Conservation (phyloP, 2,113 vertebrate genomes). For the Perccottus glenii region DNA sequence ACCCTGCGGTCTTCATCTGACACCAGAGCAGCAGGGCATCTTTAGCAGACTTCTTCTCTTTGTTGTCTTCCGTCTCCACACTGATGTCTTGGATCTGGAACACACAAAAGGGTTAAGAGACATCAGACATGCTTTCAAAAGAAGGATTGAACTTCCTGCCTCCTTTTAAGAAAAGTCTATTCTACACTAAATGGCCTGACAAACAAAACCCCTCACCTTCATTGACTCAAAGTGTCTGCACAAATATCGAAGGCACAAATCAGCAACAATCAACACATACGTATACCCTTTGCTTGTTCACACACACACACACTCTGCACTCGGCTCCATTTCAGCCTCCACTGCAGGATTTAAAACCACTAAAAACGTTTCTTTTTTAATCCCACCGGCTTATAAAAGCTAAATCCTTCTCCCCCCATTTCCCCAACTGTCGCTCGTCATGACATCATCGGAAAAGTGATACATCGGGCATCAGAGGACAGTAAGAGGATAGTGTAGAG, state of each 20-base stretch:
- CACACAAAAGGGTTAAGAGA: constrained; percentile 58
- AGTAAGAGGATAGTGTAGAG: background rate
- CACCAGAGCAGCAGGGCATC: constrained; percentile 98
- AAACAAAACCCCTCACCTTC: constrained; percentile 27
- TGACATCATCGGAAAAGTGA: constrained; percentile 16
- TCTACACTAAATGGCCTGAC: background rate
- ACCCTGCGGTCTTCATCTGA: constrained; percentile 99
- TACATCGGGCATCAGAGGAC: background rate
- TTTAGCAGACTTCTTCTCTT: constrained; percentile 98
- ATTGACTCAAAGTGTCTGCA: constrained; percentile 12
- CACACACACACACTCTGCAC: constrained; percentile 9
- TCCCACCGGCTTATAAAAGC: constrained; percentile 48
- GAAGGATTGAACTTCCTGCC: background rate
- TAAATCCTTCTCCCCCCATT: constrained; percentile 48
- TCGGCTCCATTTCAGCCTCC: constrained; percentile 26
- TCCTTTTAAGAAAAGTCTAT: background rate
- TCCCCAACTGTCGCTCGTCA: constrained; percentile 29
- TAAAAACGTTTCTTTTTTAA: constrained; percentile 47
- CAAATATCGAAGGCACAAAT: background rate
- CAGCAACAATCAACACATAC: constrained; percentile 6
- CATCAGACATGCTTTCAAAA: background rate
- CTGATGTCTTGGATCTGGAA: constrained; percentile 98
- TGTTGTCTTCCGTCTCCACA: constrained; percentile 98
- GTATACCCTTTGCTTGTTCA: background rate
- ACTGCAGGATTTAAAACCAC: constrained; percentile 40